A percentile compares a stretch with the other conserved stretches of the same genome.
Evolutionary conservation across 1,140 invertebrate genomes (phyloP).

Genomic region (Adoxophyes honmai): DNA sequence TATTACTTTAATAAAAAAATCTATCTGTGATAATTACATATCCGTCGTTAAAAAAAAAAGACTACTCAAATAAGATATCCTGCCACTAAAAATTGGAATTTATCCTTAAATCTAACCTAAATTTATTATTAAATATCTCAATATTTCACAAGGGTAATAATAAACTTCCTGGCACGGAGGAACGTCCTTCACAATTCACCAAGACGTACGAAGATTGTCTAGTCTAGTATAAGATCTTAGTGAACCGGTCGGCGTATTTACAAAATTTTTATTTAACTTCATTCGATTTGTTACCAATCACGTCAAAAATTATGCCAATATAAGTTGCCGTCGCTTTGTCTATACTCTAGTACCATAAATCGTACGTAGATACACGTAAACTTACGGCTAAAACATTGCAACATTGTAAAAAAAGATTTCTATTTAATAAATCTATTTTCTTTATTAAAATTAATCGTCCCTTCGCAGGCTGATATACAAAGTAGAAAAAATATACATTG

Average conservation of each 20-base stretch:
- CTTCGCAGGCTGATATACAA: constrained; percentile 60
- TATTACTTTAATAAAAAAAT: constrained; percentile 61
- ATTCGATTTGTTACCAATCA: not conserved
- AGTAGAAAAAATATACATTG: constrained; percentile 74
- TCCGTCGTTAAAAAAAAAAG: constrained; percentile 49
- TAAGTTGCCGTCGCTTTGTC: not conserved
- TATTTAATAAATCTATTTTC: constrained; percentile 33
- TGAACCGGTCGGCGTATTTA: constrained; percentile 41
- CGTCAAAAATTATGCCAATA: not conserved
- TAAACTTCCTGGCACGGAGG: constrained; percentile 39
- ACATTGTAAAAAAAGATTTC: constrained; percentile 50
- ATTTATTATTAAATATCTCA: constrained; percentile 28
- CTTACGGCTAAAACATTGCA: constrained; percentile 55
- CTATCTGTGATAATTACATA: constrained; percentile 62
- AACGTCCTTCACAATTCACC: constrained; percentile 28
- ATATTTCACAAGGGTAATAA: constrained; percentile 41
- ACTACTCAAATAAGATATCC: constrained; percentile 44
- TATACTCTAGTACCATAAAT: constrained; percentile 26
- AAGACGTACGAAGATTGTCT: constrained; percentile 19
- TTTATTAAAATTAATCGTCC: constrained; percentile 47
- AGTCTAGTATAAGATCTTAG: constrained; percentile 27
- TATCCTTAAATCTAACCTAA: constrained; percentile 35
- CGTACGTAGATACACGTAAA: constrained; percentile 48
- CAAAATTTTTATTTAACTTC: constrained; percentile 22
- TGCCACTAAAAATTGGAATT: constrained; percentile 49